These are phyloP conservation scores for Pungitius pungitius DNA, from an alignment of 2,113 vertebrate species.

Conservation along the genomic window DNA sequence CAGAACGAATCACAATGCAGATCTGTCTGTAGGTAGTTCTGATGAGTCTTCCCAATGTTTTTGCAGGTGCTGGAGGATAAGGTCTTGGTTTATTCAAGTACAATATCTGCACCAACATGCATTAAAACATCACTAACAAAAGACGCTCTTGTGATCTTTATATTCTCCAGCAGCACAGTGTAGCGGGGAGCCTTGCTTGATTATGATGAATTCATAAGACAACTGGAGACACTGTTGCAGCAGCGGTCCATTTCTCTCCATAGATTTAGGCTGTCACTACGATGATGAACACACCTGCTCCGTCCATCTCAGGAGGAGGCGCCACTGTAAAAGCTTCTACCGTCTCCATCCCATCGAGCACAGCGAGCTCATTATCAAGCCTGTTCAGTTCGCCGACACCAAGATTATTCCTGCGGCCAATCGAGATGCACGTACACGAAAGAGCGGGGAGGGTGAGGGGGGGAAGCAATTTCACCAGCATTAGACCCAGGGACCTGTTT, in stretches of 20 bases:
- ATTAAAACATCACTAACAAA: neutral
- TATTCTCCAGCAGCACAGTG: constrained; percentile 14
- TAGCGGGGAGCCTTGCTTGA: constrained; percentile 24
- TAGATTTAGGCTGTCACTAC: constrained; percentile 54
- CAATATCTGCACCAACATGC: neutral
- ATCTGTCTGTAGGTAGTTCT: neutral
- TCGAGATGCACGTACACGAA: neutral
- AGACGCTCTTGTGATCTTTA: neutral
- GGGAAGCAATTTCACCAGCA: constrained; percentile 8
- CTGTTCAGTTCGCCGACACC: constrained; percentile 12
- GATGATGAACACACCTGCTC: constrained; percentile 68
- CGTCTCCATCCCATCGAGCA: constrained; percentile 29
- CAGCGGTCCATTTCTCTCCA: constrained; percentile 63
- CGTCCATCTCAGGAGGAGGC: constrained; percentile 43
- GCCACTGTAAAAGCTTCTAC: constrained; percentile 17
- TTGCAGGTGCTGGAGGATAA: neutral
- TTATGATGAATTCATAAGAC: constrained; percentile 65
- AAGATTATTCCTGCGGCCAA: constrained; percentile 1
- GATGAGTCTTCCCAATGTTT: neutral
- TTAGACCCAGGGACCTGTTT: neutral
- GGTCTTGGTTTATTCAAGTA: neutral
- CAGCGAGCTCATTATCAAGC: constrained; percentile 45
- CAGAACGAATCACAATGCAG: neutral
- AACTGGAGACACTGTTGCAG: constrained; percentile 47
- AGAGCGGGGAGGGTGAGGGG: neutral